A percentile compares a stretch with the other conserved stretches of the same genome.
Evolutionary conservation across 2,888 invertebrate species (phyloP).

Genomic region (Piscicola geometra): DNA sequence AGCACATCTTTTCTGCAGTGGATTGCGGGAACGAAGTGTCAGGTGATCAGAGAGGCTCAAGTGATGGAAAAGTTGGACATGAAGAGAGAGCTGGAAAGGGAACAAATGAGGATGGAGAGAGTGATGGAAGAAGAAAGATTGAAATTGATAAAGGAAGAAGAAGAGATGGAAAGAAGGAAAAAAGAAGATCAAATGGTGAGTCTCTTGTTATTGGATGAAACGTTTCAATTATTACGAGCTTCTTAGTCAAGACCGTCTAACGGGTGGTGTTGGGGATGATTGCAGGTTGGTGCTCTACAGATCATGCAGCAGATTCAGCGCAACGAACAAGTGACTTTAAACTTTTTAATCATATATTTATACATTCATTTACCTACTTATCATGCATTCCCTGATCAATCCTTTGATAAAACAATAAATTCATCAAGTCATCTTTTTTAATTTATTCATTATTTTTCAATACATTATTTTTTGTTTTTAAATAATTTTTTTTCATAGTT

Average conservation of each 20-base stretch:
- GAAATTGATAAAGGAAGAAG: constrained; percentile 53
- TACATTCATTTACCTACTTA: too few species aligned
- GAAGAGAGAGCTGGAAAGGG: constrained; percentile 51
- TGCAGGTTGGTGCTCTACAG: neutral
- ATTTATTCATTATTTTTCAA: too few species aligned
- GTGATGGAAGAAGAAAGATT: constrained; percentile 57
- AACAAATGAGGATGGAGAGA: constrained; percentile 53
- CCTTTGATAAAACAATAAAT: too few species aligned
- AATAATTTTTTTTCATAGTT: too few species aligned
- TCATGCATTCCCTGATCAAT: too few species aligned
- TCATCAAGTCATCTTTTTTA: too few species aligned
- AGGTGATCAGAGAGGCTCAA: constrained; percentile 56
- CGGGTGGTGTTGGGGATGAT: too few species aligned
- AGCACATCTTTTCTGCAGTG: constrained; percentile 50
- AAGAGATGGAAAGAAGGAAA: constrained; percentile 53
- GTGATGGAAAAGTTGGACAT: constrained; percentile 54
- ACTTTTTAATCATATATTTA: too few species aligned
- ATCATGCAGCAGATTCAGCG: constrained; percentile 10
- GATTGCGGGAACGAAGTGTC: constrained; percentile 56
- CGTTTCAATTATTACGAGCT: too few species aligned
- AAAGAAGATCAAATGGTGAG: constrained; percentile 53
- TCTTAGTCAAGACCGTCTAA: too few species aligned
- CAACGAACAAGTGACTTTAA: neutral
- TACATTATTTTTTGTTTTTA: too few species aligned
- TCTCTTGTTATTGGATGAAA: neutral